phyloP scores from a whole-genome alignment of 2,888 invertebrate genomes.

The Deilephila elpenor region DNA sequence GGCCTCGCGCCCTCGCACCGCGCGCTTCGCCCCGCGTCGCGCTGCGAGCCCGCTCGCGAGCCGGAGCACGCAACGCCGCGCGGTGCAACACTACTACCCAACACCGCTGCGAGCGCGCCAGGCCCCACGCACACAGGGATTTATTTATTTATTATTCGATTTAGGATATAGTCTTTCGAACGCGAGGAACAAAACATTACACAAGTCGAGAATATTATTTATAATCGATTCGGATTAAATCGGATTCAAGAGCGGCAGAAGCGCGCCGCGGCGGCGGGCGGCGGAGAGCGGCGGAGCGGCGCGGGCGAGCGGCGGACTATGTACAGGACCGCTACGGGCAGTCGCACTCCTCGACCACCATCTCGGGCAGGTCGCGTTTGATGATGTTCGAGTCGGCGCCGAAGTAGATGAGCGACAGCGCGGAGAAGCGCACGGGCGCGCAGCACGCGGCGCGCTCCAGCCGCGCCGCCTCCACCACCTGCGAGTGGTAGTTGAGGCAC shows the following conservation, averaged over 20 bases:
- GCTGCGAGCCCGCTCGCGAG: constrained; percentile 30
- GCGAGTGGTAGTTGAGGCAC: constrained; percentile 95
- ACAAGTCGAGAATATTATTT: constrained; percentile 84
- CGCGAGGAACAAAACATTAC: constrained; percentile 85
- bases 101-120: constrained; percentile 51
- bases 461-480: constrained; percentile 95
- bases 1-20: constrained; percentile 54
- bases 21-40: constrained; percentile 41
- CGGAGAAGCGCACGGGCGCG: constrained; percentile 95
- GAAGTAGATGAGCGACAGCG: constrained; percentile 96
- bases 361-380: constrained; percentile 96
- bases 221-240: constrained; percentile 82
- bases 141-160: constrained; percentile 73
- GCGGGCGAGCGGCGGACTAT: constrained; percentile 59
- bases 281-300: constrained; percentile 51
- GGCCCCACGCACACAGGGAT: constrained; percentile 56
- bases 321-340: constrained; percentile 89
- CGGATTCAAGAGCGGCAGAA: constrained; percentile 80
- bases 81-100: constrained; percentile 26
- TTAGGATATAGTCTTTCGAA: constrained; percentile 85
- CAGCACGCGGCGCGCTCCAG: constrained; percentile 96
- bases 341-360: constrained; percentile 98
- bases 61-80: constrained; percentile 32
- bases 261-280: constrained; percentile 65
- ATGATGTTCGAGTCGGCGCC: constrained; percentile 95